Conservation (phyloP, 2,797 vertebrate species). For the Xerus rutilus region DNA sequence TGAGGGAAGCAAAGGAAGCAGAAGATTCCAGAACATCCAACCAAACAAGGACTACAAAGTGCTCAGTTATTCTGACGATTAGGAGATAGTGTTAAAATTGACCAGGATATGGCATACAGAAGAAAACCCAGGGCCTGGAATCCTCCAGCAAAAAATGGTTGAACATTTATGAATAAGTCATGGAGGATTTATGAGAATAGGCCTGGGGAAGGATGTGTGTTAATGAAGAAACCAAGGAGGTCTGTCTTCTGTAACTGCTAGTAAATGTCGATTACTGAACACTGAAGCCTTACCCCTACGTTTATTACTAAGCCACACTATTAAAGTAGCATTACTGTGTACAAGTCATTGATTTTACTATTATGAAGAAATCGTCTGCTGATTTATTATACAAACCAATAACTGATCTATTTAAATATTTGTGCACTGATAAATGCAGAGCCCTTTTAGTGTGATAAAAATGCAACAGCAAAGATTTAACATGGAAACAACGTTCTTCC, state of each 20-base stretch:
- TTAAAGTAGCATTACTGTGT: neutral
- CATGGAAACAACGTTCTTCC: constrained; percentile 9
- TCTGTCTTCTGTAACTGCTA: neutral
- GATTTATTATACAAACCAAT: constrained; percentile 29
- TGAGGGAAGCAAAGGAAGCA: neutral
- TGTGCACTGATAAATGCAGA: constrained; percentile 43
- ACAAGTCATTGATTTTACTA: constrained; percentile 28
- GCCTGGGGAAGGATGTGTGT: neutral
- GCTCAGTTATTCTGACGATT: neutral
- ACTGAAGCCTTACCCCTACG: neutral
- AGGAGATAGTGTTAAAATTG: neutral
- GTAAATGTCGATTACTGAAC: neutral
- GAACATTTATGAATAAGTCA: neutral
- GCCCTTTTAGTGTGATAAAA: constrained; percentile 56
- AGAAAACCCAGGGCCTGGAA: neutral
- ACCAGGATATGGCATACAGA: neutral
- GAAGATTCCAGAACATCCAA: neutral
- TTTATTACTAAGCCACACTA: neutral
- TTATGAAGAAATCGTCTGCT: constrained; percentile 40
- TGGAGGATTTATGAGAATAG: neutral
- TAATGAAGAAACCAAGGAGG: constrained; percentile 9
- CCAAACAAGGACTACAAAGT: neutral
- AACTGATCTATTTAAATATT: constrained; percentile 27
- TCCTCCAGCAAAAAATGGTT: neutral
- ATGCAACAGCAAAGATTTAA: constrained; percentile 53